A percentile compares a stretch with the other conserved stretches of the same genome.
Evolutionary conservation across 1,140 invertebrate genomes (phyloP).

Genomic region (Bicyclus anynana): DNA sequence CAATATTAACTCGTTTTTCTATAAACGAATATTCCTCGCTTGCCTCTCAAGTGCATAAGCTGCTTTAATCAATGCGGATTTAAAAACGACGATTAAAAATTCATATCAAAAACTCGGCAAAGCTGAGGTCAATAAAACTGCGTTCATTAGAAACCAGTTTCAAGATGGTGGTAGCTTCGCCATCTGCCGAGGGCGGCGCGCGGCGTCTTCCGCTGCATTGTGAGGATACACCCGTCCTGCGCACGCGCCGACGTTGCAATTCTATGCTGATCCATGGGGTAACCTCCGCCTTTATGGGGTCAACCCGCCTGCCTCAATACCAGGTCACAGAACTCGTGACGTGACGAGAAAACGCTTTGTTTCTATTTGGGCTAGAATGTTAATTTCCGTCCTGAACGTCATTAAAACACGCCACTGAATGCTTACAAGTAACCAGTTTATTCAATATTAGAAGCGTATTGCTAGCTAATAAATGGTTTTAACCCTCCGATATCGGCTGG

Average conservation of each 20-base stretch:
- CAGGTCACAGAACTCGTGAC: conserved; percentile 50
- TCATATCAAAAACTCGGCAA: conserved; percentile 24
- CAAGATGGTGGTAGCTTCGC: conserved; percentile 41
- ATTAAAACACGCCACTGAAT: conserved; percentile 12
- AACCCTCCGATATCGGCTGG: conserved; percentile 46
- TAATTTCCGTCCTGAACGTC: conserved; percentile 16
- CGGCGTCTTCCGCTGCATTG: conserved; percentile 70
- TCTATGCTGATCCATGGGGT: conserved; percentile 26
- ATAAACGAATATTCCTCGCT: neutral
- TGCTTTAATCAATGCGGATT: conserved; percentile 14
- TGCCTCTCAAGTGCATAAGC: conserved; percentile 16
- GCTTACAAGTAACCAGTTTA: conserved; percentile 14
- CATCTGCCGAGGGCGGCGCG: conserved; percentile 65
- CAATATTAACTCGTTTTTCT: neutral
- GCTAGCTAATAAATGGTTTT: conserved; percentile 44
- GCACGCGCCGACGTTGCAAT: conserved; percentile 58
- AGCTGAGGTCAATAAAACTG: conserved; percentile 56
- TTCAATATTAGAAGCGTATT: conserved; percentile 37
- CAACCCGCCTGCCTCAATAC: conserved; percentile 36
- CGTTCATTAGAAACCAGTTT: conserved; percentile 59
- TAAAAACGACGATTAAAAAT: conserved; percentile 14
- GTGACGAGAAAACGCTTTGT: conserved; percentile 21
- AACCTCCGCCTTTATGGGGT: conserved; percentile 34
- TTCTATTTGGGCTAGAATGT: conserved; percentile 15
- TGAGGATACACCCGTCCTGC: conserved; percentile 46